phyloP scores from a whole-genome alignment of 2,888 invertebrate species.

The Trichogramma dendrolimi region DNA sequence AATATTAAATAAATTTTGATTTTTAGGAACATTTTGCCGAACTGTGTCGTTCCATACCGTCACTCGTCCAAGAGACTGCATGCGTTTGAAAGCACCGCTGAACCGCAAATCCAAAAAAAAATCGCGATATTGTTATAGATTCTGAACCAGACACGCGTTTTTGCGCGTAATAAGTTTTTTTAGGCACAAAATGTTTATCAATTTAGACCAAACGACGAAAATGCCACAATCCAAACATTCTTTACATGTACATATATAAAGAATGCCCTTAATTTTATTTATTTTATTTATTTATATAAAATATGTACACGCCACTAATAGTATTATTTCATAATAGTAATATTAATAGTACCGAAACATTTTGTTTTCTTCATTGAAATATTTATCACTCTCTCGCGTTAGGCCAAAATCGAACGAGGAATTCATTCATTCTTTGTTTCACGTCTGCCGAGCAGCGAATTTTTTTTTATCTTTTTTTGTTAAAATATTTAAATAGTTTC shows the following conservation, averaged over 20 bases:
- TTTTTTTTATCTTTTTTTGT: slow-evolving; percentile 24
- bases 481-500: slow-evolving; percentile 31
- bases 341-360: slow-evolving; percentile 32
- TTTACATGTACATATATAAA: no score
- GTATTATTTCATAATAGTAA: no score
- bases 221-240: slow-evolving; percentile 19
- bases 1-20: slow-evolving; percentile 31
- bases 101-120: no score
- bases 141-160: background rate
- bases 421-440: slow-evolving; percentile 31
- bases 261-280: background rate
- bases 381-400: slow-evolving; percentile 32
- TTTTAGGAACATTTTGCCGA: slow-evolving; percentile 32
- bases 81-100: no score
- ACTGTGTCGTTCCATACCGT: slow-evolving; percentile 30
- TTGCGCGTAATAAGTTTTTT: slow-evolving; percentile 19
- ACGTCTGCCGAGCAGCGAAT: slow-evolving; percentile 26
- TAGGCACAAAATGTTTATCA: slow-evolving; percentile 32
- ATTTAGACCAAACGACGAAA: slow-evolving; percentile 36
- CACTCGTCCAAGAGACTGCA: slow-evolving; percentile 27
- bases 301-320: no score
- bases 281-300: slow-evolving; percentile 18
- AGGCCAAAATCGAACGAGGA: slow-evolving; percentile 37
- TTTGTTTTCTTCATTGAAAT: slow-evolving; percentile 15
- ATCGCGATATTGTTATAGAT: no score